A percentile compares a stretch with the other conserved stretches of the same genome.
phyloP scores from a whole-genome alignment of 1,140 invertebrate species.

The Drosophila gunungcola region DNA sequence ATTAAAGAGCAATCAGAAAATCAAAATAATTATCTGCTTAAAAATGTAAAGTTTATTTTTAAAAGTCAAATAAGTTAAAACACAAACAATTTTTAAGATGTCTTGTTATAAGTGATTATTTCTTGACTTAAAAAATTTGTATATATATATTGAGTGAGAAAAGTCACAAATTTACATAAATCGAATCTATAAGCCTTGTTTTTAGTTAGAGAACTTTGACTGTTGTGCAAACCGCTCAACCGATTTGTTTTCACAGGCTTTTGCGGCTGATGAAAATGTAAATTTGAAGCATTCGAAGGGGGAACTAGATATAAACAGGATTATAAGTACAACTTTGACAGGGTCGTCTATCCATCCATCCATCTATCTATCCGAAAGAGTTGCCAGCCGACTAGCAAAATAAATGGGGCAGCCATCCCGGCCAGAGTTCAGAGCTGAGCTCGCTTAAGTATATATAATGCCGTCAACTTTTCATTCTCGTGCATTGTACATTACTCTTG shows the following conservation, averaged over 20 bases:
- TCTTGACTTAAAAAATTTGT: too few species aligned
- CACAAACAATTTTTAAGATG: too few species aligned
- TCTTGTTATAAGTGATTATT: too few species aligned
- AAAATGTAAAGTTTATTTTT: too few species aligned
- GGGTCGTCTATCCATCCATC: conserved; percentile 3
- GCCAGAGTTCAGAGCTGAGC: conserved; percentile 33
- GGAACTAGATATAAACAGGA: conserved; percentile 23
- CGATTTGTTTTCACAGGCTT: conserved; percentile 58
- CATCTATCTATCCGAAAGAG: conserved; percentile 12
- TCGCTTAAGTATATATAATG: conserved; percentile 22
- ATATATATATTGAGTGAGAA: not conserved
- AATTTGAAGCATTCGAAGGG: conserved; percentile 64
- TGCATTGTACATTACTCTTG: conserved; percentile 66
- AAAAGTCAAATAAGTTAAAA: too few species aligned
- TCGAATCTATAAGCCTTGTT: not conserved
- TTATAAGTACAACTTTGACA: conserved; percentile 23
- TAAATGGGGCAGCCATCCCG: conserved; percentile 36
- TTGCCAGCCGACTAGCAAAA: conserved; percentile 23
- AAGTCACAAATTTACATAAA: not conserved
- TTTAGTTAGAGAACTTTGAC: not conserved
- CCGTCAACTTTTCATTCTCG: conserved; percentile 52
- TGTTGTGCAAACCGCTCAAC: not conserved
- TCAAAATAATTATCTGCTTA: too few species aligned
- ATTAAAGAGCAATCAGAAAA: too few species aligned
- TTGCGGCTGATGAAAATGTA: conserved; percentile 72